Evolutionary conservation across 2,888 invertebrate genomes (phyloP).

Genomic region (Eutolmus rufibarbis): DNA sequence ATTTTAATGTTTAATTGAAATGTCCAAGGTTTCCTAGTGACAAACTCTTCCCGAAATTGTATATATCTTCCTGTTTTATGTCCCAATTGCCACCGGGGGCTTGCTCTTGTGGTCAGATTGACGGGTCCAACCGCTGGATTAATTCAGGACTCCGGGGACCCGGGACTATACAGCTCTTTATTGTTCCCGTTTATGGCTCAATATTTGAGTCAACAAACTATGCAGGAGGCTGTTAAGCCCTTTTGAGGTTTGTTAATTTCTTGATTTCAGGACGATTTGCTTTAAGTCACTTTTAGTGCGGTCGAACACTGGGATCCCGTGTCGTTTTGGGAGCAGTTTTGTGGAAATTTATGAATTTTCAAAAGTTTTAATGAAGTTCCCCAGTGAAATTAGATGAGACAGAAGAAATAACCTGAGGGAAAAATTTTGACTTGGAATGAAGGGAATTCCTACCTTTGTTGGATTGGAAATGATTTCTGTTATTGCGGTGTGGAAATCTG

Average conservation of each 20-base stretch:
- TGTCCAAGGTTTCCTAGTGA: background rate
- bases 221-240: slow-evolving; percentile 9
- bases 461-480: background rate
- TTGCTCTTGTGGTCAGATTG: slow-evolving; percentile 7
- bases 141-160: background rate
- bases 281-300: slow-evolving; percentile 16
- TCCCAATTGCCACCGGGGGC: background rate
- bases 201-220: slow-evolving; percentile 21
- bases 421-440: background rate
- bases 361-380: slow-evolving; percentile 29
- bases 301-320: background rate
- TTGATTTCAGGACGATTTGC: slow-evolving; percentile 33
- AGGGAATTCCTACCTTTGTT: background rate
- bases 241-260: slow-evolving; percentile 28
- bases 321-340: background rate
- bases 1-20: slow-evolving; percentile 14
- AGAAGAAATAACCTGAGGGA: background rate
- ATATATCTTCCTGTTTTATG: background rate
- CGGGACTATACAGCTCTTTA: background rate
- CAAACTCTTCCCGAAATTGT: background rate
- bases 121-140: slow-evolving; percentile 7
- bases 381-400: background rate
- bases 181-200: background rate
- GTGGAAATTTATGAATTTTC: slow-evolving; percentile 25
- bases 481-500: background rate